These are phyloP conservation scores for Anthopleura sola DNA, from an alignment of 64 coral and sea anemone genomes.

Conservation along the genomic window DNA sequence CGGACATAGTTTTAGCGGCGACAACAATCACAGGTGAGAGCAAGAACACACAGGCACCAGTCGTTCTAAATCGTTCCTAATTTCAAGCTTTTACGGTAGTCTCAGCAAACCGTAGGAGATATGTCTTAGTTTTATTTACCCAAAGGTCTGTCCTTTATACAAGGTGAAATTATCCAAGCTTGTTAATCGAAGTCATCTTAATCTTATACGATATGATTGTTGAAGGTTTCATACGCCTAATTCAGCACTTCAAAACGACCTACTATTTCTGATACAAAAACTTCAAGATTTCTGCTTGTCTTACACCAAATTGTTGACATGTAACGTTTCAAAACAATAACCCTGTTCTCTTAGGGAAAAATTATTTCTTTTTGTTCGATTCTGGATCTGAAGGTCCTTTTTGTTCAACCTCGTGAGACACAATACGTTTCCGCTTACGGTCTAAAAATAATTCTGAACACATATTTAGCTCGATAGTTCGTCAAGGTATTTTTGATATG, in stretches of 20 bases:
- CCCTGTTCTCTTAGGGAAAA: neutral
- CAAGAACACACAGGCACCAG: neutral
- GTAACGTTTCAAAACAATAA: slow-evolving; percentile 5
- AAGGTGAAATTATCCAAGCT: neutral
- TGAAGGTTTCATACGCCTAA: neutral
- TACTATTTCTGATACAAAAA: neutral
- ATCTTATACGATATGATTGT: neutral
- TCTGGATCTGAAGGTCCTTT: neutral
- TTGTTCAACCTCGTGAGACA: neutral
- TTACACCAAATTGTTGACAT: neutral
- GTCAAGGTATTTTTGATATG: neutral
- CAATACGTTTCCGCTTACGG: neutral
- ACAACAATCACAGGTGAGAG: neutral
- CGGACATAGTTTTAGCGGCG: neutral
- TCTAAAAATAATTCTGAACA: slow-evolving; percentile 16
- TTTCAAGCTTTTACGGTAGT: neutral
- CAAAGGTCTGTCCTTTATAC: neutral
- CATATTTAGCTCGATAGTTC: neutral
- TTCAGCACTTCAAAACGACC: neutral
- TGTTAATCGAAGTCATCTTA: neutral
- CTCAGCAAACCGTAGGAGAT: neutral
- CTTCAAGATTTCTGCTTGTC: neutral
- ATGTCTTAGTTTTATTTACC: neutral
- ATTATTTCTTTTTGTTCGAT: neutral
- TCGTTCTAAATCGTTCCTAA: neutral